Evolutionary conservation across 1,140 invertebrate genomes (phyloP).

Genomic region (Chironomus tepperi): DNA sequence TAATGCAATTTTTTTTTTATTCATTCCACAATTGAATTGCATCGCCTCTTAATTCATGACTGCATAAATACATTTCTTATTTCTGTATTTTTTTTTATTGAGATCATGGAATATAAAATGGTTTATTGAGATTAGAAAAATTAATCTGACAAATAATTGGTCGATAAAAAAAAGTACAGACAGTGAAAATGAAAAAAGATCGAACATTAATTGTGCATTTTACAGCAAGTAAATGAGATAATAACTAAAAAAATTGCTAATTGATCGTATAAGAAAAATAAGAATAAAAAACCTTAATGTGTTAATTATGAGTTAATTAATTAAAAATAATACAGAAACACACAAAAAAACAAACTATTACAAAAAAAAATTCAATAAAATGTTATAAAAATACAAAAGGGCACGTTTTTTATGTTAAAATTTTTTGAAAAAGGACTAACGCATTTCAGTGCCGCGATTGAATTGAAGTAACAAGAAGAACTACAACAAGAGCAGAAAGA

Average conservation of each 20-base stretch:
- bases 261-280: background rate
- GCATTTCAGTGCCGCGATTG: background rate
- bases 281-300: background rate
- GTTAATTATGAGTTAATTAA: conserved; percentile 18
- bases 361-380: conserved; percentile 11
- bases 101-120: too few relatives aligned
- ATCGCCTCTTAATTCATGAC: too few relatives aligned
- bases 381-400: conserved; percentile 17
- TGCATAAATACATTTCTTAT: too few relatives aligned
- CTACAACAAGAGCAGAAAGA: background rate
- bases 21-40: background rate
- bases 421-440: background rate
- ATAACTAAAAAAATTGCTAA: too few relatives aligned
- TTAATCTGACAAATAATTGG: too few relatives aligned
- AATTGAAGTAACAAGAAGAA: background rate
- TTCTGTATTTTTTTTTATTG: too few relatives aligned
- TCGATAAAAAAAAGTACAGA: too few relatives aligned
- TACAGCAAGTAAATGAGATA: too few relatives aligned
- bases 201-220: too few relatives aligned
- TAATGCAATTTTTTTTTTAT: background rate
- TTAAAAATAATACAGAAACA: background rate
- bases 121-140: too few relatives aligned
- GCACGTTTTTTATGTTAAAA: background rate
- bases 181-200: too few relatives aligned
- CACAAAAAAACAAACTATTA: background rate